These are phyloP conservation scores for Plecotus auritus DNA, from an alignment of 2,113 vertebrate species.

Conservation along the genomic window DNA sequence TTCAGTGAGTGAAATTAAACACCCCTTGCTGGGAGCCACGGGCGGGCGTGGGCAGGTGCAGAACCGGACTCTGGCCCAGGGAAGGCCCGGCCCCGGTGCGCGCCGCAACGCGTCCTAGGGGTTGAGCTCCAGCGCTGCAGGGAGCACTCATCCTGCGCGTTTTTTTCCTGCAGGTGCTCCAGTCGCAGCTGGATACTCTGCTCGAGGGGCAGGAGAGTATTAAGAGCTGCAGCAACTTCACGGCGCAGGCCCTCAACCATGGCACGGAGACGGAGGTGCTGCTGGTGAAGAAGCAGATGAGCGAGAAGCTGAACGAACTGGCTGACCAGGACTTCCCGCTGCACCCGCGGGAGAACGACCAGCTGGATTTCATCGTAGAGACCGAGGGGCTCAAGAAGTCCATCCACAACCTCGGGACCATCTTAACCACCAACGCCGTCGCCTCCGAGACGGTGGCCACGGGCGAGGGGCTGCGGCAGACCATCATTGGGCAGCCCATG, in stretches of 20 bases:
- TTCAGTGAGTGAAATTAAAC: not conserved
- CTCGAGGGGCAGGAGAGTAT: constrained; percentile 95
- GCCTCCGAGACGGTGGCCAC: constrained; percentile 95
- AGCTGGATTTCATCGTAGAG: constrained; percentile 93
- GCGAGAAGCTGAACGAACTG: constrained; percentile 91
- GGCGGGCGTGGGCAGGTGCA: not conserved
- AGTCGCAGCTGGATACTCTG: constrained; percentile 92
- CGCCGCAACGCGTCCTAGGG: rapidly evolving
- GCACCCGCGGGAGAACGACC: constrained; percentile 93
- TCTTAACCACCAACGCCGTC: constrained; percentile 93
- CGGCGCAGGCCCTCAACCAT: constrained; percentile 92
- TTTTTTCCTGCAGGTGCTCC: constrained; percentile 87
- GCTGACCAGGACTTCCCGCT: constrained; percentile 89
- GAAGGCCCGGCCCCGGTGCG: not conserved
- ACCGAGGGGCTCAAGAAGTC: constrained; percentile 96
- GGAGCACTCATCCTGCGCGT: constrained; percentile 23
- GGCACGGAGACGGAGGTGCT: constrained; percentile 96
- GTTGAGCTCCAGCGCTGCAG: rapidly evolving
- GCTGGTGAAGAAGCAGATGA: constrained; percentile 97
- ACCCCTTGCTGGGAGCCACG: not conserved
- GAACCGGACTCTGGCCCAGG: rapidly evolving
- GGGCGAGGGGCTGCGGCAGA: constrained; percentile 93
- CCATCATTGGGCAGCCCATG: constrained; percentile 90
- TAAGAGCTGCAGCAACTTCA: constrained; percentile 94
- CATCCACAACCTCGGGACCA: constrained; percentile 95